A percentile compares a stretch with the other conserved stretches of the same genome.
These are phyloP conservation scores for Notoglanidium macrostoma DNA, from an alignment of 2,797 vertebrate species.

Conservation along the genomic window DNA sequence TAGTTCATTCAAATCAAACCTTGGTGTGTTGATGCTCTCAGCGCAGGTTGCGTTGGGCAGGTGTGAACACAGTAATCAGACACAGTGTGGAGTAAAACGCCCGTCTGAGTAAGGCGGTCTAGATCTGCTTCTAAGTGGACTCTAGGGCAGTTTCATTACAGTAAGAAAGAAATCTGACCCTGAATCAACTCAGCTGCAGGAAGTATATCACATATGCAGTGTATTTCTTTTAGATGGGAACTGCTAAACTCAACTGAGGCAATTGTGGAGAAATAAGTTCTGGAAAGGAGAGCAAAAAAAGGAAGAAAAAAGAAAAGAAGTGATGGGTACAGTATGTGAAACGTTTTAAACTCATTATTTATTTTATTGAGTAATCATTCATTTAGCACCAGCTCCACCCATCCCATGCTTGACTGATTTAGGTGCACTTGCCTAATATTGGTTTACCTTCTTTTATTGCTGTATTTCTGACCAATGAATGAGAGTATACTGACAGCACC, in stretches of 20 bases:
- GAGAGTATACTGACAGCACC: neutral
- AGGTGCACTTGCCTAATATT: neutral
- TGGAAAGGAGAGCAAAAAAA: no score
- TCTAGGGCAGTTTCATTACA: constrained; percentile 3
- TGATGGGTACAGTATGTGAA: neutral
- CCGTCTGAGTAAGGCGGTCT: neutral
- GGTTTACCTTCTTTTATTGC: neutral
- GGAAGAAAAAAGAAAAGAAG: neutral
- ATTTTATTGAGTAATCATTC: neutral
- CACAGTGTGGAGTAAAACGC: neutral
- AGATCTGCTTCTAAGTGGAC: neutral
- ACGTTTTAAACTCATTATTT: neutral
- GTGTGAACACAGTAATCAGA: constrained; percentile 12
- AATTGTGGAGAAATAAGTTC: neutral
- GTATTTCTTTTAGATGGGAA: constrained; percentile 1
- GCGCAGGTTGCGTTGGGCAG: neutral
- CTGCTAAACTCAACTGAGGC: neutral
- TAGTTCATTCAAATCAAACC: neutral
- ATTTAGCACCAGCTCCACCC: neutral
- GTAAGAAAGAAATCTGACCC: neutral
- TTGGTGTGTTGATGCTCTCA: neutral
- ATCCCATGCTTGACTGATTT: neutral
- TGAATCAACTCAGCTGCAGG: neutral
- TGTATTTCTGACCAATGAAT: neutral
- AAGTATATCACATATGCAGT: constrained; percentile 15